Percentiles rank a stretch among this genome's conserved stretches.
Evolutionary conservation across 2,113 vertebrate genomes (phyloP).

Genomic region (Epinephelus moara): DNA sequence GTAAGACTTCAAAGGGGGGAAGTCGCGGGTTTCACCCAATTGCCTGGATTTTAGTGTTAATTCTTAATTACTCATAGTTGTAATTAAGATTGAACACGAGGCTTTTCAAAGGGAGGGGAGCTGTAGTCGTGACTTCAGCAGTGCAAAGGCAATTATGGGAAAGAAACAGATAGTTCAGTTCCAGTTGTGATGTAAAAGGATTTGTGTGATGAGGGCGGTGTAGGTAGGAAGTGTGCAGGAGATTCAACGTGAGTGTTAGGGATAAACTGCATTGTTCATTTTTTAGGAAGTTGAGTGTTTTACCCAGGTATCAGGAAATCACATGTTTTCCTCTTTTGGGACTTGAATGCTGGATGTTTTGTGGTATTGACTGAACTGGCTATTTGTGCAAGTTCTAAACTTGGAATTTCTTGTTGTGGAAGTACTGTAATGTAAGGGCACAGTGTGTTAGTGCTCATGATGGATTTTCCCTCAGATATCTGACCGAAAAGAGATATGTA

Average conservation of each 20-base stretch:
- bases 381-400: not conserved
- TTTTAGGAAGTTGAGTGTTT: not conserved
- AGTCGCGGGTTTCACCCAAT: not conserved
- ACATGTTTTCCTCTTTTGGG: not conserved
- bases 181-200: constrained; percentile 18
- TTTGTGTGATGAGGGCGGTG: constrained; percentile 24
- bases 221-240: constrained; percentile 11
- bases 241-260: not conserved
- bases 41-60: constrained; percentile 27
- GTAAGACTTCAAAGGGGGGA: constrained; percentile 27
- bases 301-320: not conserved
- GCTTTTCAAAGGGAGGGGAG: constrained; percentile 26
- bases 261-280: not conserved
- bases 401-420: not conserved
- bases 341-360: not conserved
- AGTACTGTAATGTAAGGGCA: not conserved
- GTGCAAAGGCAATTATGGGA: constrained; percentile 40
- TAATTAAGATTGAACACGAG: constrained; percentile 30
- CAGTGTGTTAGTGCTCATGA: not conserved
- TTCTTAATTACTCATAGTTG: constrained; percentile 35
- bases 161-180: constrained; percentile 42
- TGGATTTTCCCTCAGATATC: not conserved
- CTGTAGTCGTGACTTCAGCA: constrained; percentile 28
- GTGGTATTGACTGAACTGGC: not conserved
- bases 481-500: not conserved